These are phyloP conservation scores for Martes martes DNA, from an alignment of 2,113 vertebrate species.

Conservation along the genomic window DNA sequence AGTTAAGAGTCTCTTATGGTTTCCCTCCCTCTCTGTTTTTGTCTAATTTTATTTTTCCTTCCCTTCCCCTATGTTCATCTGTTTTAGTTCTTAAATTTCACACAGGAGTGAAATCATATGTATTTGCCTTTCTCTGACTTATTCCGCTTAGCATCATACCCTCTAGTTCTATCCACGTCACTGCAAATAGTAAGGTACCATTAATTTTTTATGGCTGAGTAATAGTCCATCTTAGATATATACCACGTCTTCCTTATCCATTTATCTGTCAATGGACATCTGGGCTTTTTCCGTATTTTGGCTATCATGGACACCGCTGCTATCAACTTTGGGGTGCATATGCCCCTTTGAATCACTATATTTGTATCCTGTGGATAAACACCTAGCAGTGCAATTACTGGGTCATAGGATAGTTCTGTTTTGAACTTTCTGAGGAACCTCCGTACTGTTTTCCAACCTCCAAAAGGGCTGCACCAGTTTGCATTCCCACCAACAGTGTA, in stretches of 20 bases:
- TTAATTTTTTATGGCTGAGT: background rate
- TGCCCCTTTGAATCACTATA: background rate
- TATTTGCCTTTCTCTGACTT: background rate
- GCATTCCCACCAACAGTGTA: background rate
- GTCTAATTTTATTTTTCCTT: background rate
- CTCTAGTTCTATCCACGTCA: background rate
- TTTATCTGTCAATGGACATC: background rate
- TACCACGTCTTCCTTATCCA: background rate
- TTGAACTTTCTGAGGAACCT: background rate
- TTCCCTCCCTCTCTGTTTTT: background rate
- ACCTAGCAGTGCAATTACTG: background rate
- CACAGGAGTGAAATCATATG: background rate
- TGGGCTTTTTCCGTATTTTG: background rate
- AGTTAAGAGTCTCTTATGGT: background rate
- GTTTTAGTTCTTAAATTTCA: background rate
- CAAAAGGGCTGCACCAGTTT: background rate
- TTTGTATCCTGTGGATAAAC: background rate
- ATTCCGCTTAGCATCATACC: background rate
- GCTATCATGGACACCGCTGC: background rate
- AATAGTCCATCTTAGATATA: background rate
- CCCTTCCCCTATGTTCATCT: background rate
- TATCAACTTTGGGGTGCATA: background rate
- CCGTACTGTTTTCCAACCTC: background rate
- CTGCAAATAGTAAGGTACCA: background rate
- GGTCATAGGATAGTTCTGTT: background rate